Evolutionary conservation across 2,888 invertebrate genomes (phyloP).

Genomic region (Seira ritae): DNA sequence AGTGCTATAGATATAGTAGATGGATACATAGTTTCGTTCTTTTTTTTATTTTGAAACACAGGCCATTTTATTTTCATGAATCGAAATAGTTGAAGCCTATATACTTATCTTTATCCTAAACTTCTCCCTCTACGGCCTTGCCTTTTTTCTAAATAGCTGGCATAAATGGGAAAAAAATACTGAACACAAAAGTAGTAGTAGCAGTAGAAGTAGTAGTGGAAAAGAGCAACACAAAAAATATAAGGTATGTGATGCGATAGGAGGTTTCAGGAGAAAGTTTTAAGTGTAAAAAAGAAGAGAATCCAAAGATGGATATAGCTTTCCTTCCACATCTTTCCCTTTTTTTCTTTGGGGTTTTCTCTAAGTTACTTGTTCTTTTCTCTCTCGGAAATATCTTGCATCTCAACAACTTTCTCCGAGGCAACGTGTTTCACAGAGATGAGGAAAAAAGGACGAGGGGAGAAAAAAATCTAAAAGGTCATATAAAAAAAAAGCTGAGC

Average conservation of each 20-base stretch:
- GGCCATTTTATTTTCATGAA: too few species aligned
- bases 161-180: background rate
- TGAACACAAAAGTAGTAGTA: too few species aligned
- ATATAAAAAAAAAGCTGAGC: too few species aligned
- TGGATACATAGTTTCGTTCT: conserved; percentile 20
- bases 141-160: conserved; percentile 4
- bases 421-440: conserved; percentile 52
- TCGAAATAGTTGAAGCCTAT: conserved; percentile 39
- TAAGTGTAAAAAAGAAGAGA: too few species aligned
- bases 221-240: conserved; percentile 22
- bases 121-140: conserved; percentile 19
- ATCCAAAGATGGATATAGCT: too few species aligned
- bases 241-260: background rate
- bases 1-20: too few species aligned
- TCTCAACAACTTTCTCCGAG: conserved; percentile 30
- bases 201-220: too few species aligned
- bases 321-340: too few species aligned
- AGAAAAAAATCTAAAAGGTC: conserved; percentile 47
- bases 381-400: background rate
- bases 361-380: background rate
- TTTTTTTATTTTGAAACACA: background rate
- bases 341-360: background rate
- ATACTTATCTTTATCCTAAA: too few species aligned
- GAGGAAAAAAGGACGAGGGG: conserved; percentile 42
- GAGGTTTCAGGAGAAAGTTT: background rate